Base-by-base conservation (phyloP, 2,797 vertebrate species). In the Harpagifer antarcticus region DNA sequence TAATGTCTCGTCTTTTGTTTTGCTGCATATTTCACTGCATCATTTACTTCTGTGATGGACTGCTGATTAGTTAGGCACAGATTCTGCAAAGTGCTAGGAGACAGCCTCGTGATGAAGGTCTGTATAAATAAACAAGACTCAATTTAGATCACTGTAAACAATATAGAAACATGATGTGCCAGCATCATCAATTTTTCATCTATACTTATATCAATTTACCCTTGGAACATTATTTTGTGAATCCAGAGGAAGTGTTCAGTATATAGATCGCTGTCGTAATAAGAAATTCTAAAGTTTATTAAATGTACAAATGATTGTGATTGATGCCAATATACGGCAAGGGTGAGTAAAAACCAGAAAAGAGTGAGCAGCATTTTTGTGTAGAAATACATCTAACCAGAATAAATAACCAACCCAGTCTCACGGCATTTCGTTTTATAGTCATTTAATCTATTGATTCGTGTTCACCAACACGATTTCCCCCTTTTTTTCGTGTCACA, bases 61-160 rank as follows among this genome's bases (percentile, higher is more conserved):
- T 70, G 55, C 63, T 75, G 73, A 74, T 84, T 72, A 44, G 31
- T 68, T 52, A 19, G 40, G 9, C 72, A 58, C 60, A 43, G 72
- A 75, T 45, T 58, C 49, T 65, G 60, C 68, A 72, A 83, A 90
- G 79, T 67, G 79, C 81, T 65, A 0, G 1, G 42, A 85, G 73
- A 70, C 50, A 50, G 68, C 31, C 48, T 71, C 43, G 15, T 76
- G 60, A 81, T 76, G 19, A 89, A 74, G 69, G 69, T 72, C 45
- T 68, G 40, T 50, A 53, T 72, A 86, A 88, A 83, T 83, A 86
- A 78, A 66, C 23, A 9, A 55, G 57, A 77, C 63, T 63, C 37
- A 56, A 65, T 60, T 60, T 71, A 62, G 77, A 23, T 68, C 6
- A 68, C 9, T 37, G 67, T 79, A 72, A 78, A 78, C 57, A 50